Evolutionary conservation across 2,797 vertebrate genomes (phyloP).

Genomic region (Eulemur mongoz): DNA sequence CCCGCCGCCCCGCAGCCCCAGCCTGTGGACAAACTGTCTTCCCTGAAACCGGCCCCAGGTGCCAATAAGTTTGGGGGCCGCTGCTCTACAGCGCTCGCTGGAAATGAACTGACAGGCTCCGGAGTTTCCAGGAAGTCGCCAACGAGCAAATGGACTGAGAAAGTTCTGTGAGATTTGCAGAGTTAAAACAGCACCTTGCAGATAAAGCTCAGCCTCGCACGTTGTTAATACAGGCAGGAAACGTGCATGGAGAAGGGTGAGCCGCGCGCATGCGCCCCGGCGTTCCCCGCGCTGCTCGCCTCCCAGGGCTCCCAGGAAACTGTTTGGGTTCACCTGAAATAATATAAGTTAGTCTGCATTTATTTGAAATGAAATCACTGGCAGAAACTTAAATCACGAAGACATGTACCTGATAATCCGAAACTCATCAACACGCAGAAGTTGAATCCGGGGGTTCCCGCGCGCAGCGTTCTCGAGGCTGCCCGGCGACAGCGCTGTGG

Average conservation of each 20-base stretch:
- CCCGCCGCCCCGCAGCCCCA: no score
- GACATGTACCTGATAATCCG: not conserved
- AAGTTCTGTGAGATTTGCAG: not conserved
- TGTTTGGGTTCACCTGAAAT: not conserved
- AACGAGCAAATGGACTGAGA: not conserved
- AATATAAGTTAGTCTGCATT: not conserved
- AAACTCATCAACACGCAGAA: not conserved
- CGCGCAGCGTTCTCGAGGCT: no score
- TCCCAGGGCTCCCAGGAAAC: not conserved
- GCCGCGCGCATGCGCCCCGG: no score
- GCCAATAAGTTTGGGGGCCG: no score
- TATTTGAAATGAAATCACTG: not conserved
- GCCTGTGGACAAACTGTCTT: no score
- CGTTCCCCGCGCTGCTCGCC: no score
- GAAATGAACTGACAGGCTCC: not conserved
- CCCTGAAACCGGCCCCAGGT: no score
- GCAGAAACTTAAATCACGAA: not conserved
- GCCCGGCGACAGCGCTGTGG: no score
- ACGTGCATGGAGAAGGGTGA: not conserved
- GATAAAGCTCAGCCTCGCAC: not conserved
- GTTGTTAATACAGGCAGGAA: not conserved
- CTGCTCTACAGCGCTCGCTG: not conserved
- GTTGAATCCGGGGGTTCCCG: not conserved
- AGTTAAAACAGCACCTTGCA: not conserved
- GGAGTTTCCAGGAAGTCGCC: not conserved